Percentiles rank a stretch among this genome's conserved stretches.
Evolutionary conservation across 2,888 invertebrate species (phyloP).

Genomic region (Pseudanteris insignis): DNA sequence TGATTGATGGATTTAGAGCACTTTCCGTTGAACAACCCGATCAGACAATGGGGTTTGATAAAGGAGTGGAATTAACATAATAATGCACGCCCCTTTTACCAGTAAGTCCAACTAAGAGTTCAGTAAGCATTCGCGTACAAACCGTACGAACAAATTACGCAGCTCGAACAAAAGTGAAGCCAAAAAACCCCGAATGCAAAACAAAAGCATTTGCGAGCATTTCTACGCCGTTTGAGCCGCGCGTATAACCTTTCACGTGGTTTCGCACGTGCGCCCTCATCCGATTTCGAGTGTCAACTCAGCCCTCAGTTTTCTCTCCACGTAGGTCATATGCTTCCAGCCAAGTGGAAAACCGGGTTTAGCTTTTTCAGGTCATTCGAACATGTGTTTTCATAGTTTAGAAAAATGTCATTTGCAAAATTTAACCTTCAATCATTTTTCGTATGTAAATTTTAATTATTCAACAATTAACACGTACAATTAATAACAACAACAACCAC

Average conservation of each 20-base stretch:
- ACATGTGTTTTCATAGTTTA: no score
- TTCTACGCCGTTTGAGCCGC: conserved; percentile 6
- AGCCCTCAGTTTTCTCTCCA: conserved; percentile 22
- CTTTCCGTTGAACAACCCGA: conserved; percentile 16
- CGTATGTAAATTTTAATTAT: no score
- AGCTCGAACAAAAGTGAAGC: conserved; percentile 11
- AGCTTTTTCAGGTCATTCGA: no score
- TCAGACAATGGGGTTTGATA: conserved; percentile 13
- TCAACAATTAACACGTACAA: no score
- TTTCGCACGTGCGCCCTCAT: conserved; percentile 42
- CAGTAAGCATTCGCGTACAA: conserved; percentile 8
- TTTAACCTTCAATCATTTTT: no score
- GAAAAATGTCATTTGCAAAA: no score
- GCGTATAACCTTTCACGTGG: conserved; percentile 35
- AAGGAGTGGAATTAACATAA: conserved; percentile 24
- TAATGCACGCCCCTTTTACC: conserved; percentile 18
- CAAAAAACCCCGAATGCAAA: conserved; percentile 21
- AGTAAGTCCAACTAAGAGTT: conserved; percentile 11
- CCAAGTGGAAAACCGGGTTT: no score
- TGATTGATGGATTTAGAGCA: conserved; percentile 34
- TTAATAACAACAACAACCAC: no score
- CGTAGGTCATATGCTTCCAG: conserved; percentile 5
- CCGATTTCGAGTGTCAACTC: conserved; percentile 30
- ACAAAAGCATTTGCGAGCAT: conserved; percentile 18
- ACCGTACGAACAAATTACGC: conserved; percentile 7